Conservation (phyloP, 2,113 vertebrate species). For the Jacana jacana region DNA sequence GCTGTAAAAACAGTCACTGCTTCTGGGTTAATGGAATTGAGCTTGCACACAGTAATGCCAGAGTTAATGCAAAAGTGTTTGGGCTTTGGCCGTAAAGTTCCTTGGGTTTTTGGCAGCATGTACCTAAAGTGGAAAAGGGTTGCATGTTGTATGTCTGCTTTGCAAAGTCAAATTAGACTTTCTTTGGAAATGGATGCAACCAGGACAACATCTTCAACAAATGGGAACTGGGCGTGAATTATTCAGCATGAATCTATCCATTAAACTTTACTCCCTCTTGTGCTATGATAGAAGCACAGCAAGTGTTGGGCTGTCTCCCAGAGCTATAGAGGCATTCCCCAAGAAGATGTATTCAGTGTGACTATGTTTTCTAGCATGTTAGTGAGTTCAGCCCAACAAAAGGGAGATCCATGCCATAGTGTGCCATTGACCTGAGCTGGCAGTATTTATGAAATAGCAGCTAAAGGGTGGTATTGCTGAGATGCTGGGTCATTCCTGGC, state of each 20-base stretch:
- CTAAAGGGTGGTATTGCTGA: not conserved
- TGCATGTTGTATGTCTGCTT: not conserved
- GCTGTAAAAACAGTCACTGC: not conserved
- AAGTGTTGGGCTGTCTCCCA: slow-evolving; percentile 19
- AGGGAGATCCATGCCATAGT: not conserved
- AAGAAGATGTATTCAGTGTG: not conserved
- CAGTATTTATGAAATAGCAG: not conserved
- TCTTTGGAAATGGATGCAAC: not conserved
- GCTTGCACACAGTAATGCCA: not conserved
- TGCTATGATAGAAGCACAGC: slow-evolving; percentile 1
- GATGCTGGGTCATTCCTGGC: not conserved
- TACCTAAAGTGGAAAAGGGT: not conserved
- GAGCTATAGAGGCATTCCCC: not conserved
- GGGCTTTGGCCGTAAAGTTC: not conserved
- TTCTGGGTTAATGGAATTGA: not conserved
- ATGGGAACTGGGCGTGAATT: not conserved
- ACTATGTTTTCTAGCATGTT: not conserved
- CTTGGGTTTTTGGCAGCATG: not conserved
- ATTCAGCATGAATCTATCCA: slow-evolving; percentile 17
- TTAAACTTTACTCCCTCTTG: not conserved
- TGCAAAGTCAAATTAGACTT: not conserved
- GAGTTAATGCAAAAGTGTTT: not conserved
- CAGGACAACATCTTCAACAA: not conserved
- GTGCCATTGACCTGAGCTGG: not conserved
- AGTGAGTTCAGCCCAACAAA: not conserved